Conservation (phyloP, 2,888 invertebrate genomes). For the Bembecia ichneumoniformis region DNA sequence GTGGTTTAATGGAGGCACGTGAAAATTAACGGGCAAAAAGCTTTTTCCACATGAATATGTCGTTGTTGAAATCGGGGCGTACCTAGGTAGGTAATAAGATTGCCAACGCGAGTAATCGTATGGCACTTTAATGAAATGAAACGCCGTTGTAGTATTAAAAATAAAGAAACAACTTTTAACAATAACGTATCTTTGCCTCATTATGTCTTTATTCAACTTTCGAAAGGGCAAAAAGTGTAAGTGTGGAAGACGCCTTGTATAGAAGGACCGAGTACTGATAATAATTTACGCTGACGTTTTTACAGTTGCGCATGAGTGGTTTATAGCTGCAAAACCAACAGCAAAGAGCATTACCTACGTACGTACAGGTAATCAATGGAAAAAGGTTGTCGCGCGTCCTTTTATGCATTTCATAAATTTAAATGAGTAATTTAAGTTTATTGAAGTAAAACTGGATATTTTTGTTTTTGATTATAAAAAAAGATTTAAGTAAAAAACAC, state of each 20-base stretch:
- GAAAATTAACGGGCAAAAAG: no score
- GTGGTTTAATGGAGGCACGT: no score
- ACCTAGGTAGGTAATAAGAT: no score
- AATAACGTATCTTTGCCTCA: no score
- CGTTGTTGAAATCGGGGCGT: no score
- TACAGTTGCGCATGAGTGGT: conserved; percentile 24
- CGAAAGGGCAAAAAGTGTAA: neutral
- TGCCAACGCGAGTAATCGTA: no score
- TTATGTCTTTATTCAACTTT: neutral
- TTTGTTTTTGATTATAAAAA: no score
- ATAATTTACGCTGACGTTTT: conserved; percentile 25
- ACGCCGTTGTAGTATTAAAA: no score
- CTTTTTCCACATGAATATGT: no score
- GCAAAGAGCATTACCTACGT: conserved; percentile 18
- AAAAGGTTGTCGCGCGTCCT: neutral
- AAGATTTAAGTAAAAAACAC: no score
- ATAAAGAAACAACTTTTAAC: no score
- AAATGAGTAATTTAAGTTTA: neutral
- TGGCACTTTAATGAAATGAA: no score
- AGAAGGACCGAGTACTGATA: neutral
- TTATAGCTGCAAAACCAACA: conserved; percentile 33
- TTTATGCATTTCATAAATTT: conserved; percentile 3
- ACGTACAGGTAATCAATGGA: conserved; percentile 5
- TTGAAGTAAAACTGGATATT: neutral
- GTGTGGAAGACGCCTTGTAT: neutral